These are phyloP conservation scores for Pangasius macronema DNA, from an alignment of 2,797 vertebrate species.

Conservation along the genomic window DNA sequence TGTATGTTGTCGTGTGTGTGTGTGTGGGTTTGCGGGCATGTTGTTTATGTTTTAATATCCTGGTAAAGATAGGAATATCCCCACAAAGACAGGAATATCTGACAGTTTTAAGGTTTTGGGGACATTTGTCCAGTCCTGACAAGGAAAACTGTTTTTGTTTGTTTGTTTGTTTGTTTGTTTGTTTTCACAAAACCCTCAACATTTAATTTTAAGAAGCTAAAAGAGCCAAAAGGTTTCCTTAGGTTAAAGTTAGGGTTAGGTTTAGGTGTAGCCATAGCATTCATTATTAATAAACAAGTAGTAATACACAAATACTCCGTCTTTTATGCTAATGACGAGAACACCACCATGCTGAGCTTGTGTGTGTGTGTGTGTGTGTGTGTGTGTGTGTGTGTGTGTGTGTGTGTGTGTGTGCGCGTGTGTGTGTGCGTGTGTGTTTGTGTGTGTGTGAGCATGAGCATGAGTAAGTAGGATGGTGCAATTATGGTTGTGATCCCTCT, in stretches of 20 bases:
- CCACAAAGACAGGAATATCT: neutral
- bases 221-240: neutral
- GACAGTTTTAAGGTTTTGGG: neutral
- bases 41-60: neutral
- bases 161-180: neutral
- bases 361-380: neutral
- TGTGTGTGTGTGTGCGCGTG: neutral
- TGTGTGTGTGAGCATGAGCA: neutral
- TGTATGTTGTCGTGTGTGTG: neutral
- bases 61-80: neutral
- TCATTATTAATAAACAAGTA: slow-evolving; percentile 2
- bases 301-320: neutral
- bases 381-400: slow-evolving; percentile 9
- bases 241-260: neutral
- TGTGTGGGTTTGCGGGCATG: too few relatives aligned
- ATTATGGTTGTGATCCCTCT: neutral
- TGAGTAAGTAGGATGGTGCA: slow-evolving; percentile 5
- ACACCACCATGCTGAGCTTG: neutral
- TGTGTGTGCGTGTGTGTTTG: slow-evolving; percentile 2
- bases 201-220: neutral
- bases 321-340: neutral
- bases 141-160: neutral
- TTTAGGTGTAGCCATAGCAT: neutral
- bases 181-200: neutral
- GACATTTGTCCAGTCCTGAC: neutral